Percentiles rank a stretch among this genome's conserved stretches.
These are phyloP conservation scores for Mormyrus iriodes DNA, from an alignment of 2,113 vertebrate species.

Conservation along the genomic window DNA sequence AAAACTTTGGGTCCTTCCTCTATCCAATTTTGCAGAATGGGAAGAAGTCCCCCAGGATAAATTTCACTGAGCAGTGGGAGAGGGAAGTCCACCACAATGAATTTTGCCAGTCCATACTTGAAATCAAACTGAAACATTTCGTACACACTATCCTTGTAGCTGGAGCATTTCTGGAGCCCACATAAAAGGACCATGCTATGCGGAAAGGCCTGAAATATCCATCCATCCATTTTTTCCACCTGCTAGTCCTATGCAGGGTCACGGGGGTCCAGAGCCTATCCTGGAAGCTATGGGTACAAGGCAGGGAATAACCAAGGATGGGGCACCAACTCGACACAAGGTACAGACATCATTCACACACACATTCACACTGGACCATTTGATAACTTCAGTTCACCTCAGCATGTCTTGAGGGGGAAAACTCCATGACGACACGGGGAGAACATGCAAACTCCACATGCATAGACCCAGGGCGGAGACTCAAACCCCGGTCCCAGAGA, in stretches of 20 bases:
- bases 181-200: not conserved
- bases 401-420: not conserved
- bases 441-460: not conserved
- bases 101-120: not conserved
- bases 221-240: not conserved
- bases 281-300: not conserved
- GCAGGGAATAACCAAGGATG: not conserved
- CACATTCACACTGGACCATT: not conserved
- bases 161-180: not conserved
- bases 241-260: not conserved
- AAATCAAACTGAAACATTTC: not conserved
- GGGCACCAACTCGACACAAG: no score
- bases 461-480: not conserved
- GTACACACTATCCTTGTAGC: not conserved
- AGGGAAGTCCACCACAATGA: not conserved
- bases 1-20: not conserved
- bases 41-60: not conserved
- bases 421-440: not conserved
- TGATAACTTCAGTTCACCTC: not conserved
- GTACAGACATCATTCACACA: no score
- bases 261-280: not conserved
- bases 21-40: not conserved
- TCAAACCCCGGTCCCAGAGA: not conserved
- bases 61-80: not conserved
- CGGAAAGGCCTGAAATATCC: not conserved